Evolutionary conservation across 2,888 invertebrate species (phyloP).

Genomic region (Ellobium chinense): DNA sequence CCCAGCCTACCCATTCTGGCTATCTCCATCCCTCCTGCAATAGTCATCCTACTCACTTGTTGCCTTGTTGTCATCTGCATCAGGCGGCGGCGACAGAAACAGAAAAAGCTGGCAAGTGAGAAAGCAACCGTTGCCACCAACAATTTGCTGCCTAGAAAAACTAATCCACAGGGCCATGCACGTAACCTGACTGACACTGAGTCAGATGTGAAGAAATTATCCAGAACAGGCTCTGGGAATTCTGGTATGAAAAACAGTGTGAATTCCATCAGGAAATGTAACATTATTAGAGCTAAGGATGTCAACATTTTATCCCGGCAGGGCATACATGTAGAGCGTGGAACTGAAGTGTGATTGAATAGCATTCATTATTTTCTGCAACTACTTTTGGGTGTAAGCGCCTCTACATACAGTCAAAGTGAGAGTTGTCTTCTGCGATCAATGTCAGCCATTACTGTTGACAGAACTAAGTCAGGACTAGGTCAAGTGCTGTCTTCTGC

Average conservation of each 20-base stretch:
- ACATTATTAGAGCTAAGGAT: conserved; percentile 51
- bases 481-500: too few relatives aligned
- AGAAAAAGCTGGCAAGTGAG: not conserved
- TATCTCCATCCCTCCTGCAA: conserved; percentile 32
- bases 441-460: too few relatives aligned
- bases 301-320: conserved; percentile 41
- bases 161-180: not conserved
- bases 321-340: conserved; percentile 43
- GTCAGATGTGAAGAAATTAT: not conserved
- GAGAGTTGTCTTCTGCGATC: too few relatives aligned
- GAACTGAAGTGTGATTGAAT: conserved; percentile 53
- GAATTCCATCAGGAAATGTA: conserved; percentile 42
- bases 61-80: conserved; percentile 35
- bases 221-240: not conserved
- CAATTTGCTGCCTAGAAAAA: not conserved
- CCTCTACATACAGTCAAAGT: too few relatives aligned
- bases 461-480: too few relatives aligned
- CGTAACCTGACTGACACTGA: not conserved
- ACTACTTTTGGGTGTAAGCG: too few relatives aligned
- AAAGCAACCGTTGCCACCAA: not conserved
- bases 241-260: conserved; percentile 11
- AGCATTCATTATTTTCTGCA: too few relatives aligned
- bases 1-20: conserved; percentile 18
- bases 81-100: conserved; percentile 41
- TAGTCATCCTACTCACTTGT: conserved; percentile 30